Base-by-base conservation (phyloP, 2,797 vertebrate species). In the Coluber constrictor region DNA sequence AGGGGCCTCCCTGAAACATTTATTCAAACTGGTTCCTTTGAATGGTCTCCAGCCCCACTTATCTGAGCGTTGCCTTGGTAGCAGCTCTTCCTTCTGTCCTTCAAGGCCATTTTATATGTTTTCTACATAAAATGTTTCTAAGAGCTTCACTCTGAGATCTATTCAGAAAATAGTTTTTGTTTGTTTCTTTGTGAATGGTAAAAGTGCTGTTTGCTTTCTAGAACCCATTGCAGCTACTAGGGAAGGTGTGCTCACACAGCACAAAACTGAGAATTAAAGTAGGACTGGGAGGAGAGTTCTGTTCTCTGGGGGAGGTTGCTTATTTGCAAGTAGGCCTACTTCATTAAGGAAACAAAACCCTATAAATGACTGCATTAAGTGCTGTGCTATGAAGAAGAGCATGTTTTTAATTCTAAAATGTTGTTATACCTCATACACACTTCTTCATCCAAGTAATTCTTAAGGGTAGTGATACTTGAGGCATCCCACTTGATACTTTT, bases 141-240 rank as follows among this genome's bases (percentile, higher is more conserved):
- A 66, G 32, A 51, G 61, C 83, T 88, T 87, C 57, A 87, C 10
- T 88, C 90, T 79, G 89, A 93, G 89, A 93, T 66, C 89, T 88
- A 60, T 90, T 93, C 86, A 70, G 86, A 88, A 83, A 93, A 79
- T 93, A 93, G 89, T 13, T 32, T 56, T 66, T 87, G 89, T 57
- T 54, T 93, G 54, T 90, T 93, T 93, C 89, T 59, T 93, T 90
- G 86, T 93, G 83, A 93, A 88, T 88, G 86, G 87, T 56, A 83
- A 90, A 74, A 90, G 37, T 11, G n/a, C 23, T 90, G 29, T 79
- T 90, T 90, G 74, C 55, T 87, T 87, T 90, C 59, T 27, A 70
- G 89, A 74, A 87, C 23, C 61, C 54, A 74, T 88, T 56, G 25
- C 47, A 60, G 59, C 47, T 86, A 86, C 74, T 90, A 63, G 59